Evolutionary conservation across 1,140 invertebrate species (phyloP), one percentile per base, ranked within the genome.

Genomic region (Drosophila sproati): DNA sequence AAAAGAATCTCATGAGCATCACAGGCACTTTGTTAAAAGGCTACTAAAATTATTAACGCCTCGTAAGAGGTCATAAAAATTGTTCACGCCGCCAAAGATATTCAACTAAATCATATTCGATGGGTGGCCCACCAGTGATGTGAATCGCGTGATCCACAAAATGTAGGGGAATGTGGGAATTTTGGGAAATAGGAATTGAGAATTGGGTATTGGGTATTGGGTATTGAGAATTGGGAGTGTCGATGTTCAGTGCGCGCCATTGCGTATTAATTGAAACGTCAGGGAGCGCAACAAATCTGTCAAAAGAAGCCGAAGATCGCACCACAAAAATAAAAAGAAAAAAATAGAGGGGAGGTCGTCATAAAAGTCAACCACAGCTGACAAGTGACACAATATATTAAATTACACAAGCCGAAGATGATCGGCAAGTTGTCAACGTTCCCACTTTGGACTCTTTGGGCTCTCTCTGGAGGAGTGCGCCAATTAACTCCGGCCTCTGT

Each of bases 181-280:
- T 5, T 5, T 43, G 31, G 31, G 20, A 39, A 55, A 54, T 35
- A 43, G 45, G 6, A 39, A 20, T 20, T 20, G 20, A 20, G 20
- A 20, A 20, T 20, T 20, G 20, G 1, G 20, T 20, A 20, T 20
- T 20, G 20, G 1, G 20, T 20, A 20, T 20, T 28, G 37, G 29
- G 54, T 32, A 52, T 32, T 39, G n/a, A 39, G 63, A 60, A 39
- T 63, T 73, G 73, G 80, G 77, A 76, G 77, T 63, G 66, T 69
- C 73, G 64, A 60, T 70, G 82, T 67, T 80, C 66, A 88, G 47
- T 87, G 78, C 82, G 87, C 87, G 80, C 81, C 83, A 91, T 91
- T 91, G 89, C 80, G 82, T 89, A 83, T 91, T 88, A 91, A 91
- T 91, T 91, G 81, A 89, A 81, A 91, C 77, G 77, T 91, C 81